These are phyloP conservation scores for Bembecia ichneumoniformis DNA, from an alignment of 2,888 invertebrate genomes.

Conservation along the genomic window DNA sequence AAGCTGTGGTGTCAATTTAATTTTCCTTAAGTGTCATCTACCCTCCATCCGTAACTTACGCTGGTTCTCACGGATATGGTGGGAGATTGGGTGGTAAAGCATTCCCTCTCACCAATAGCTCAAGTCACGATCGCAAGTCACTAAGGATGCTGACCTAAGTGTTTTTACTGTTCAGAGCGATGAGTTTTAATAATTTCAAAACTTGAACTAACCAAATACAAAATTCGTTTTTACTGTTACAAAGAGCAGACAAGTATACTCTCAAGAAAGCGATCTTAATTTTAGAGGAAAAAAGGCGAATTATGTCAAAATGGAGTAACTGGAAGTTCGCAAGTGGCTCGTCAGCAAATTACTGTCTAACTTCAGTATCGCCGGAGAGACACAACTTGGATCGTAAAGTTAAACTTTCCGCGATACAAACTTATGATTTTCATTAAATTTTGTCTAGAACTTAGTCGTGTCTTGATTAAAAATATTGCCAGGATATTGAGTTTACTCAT, in stretches of 20 bases:
- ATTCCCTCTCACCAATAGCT: too few species aligned
- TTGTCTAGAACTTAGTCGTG: slow-evolving; percentile 11
- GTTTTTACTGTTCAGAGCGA: too few species aligned
- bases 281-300: slow-evolving; percentile 8
- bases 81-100: too few species aligned
- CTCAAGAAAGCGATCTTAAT: background rate
- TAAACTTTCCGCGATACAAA: slow-evolving; percentile 46
- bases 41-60: too few species aligned
- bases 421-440: slow-evolving; percentile 59
- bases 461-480: background rate
- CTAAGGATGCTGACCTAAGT: too few species aligned
- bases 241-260: background rate
- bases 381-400: slow-evolving; percentile 36
- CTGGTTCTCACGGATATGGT: too few species aligned
- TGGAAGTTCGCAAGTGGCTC: slow-evolving; percentile 45
- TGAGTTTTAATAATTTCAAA: too few species aligned
- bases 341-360: slow-evolving; percentile 47
- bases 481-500: background rate
- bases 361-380: slow-evolving; percentile 17
- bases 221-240: too few species aligned
- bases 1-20: too few species aligned
- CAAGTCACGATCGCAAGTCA: too few species aligned
- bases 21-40: too few species aligned
- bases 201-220: too few species aligned
- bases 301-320: slow-evolving; percentile 23